Conservation (phyloP, 1,140 invertebrate genomes). For the Brachionus asplanchnoidis region DNA sequence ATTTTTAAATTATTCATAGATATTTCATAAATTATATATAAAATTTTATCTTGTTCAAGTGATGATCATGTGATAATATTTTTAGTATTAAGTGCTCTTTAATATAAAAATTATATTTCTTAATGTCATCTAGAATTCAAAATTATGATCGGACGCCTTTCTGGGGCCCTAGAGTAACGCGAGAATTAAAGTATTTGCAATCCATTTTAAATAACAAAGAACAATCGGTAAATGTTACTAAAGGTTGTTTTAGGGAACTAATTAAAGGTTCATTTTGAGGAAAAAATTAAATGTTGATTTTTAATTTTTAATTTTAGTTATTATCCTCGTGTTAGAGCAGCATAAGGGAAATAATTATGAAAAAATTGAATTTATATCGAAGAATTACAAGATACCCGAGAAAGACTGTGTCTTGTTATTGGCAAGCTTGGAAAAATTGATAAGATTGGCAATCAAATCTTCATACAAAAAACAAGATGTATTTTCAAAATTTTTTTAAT, state of each 20-base stretch:
- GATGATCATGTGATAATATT: background rate
- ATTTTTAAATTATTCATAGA: too few relatives aligned
- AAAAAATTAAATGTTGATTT: background rate
- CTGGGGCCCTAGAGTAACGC: background rate
- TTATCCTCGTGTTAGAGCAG: background rate
- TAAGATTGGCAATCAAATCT: background rate
- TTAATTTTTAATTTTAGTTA: too few relatives aligned
- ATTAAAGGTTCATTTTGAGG: background rate
- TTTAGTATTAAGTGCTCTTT: background rate
- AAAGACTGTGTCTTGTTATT: background rate
- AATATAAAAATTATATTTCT: too few relatives aligned
- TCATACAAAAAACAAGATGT: background rate
- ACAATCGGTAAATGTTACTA: background rate
- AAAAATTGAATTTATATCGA: background rate
- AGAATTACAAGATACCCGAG: background rate
- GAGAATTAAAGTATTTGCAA: background rate
- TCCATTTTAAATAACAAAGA: background rate
- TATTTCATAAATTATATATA: too few relatives aligned
- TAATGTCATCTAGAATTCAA: background rate
- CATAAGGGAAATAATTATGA: too few relatives aligned
- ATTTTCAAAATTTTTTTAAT: background rate
- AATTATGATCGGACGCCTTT: conserved; percentile 1
- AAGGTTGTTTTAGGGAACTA: background rate
- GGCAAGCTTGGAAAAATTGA: background rate
- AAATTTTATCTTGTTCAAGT: too few relatives aligned